These are phyloP conservation scores for Oconnorella tubifera DNA, from an alignment of 2,888 invertebrate genomes.

Conservation along the genomic window DNA sequence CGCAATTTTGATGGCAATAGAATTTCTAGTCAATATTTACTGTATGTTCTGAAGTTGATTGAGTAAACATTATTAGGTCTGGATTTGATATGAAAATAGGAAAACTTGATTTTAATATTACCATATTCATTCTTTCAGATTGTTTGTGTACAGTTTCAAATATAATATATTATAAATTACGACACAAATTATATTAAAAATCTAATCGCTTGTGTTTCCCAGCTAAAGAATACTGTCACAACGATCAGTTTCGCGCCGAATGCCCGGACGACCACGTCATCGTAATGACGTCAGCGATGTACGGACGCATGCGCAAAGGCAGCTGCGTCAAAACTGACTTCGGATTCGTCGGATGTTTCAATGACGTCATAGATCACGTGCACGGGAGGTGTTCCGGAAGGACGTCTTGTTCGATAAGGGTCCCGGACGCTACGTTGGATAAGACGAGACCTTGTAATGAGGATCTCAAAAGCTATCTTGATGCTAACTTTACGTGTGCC, in stretches of 20 bases:
- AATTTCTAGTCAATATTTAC: no score
- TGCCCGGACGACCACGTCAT: constrained; percentile 26
- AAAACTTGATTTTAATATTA: no score
- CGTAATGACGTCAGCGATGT: constrained; percentile 27
- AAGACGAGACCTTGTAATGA: constrained; percentile 30
- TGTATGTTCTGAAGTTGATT: no score
- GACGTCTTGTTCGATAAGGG: constrained; percentile 22
- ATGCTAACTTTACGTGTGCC: constrained; percentile 24
- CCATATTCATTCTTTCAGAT: no score
- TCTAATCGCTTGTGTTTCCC: no score
- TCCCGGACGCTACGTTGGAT: constrained; percentile 28
- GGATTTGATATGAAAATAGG: no score
- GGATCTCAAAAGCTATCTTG: constrained; percentile 29
- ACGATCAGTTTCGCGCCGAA: constrained; percentile 28
- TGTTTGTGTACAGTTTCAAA: no score
- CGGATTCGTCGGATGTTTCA: constrained; percentile 30
- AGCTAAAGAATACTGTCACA: constrained; percentile 28
- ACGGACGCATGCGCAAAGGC: constrained; percentile 30
- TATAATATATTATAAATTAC: no score
- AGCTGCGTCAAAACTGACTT: constrained; percentile 30
- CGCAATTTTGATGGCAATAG: no score
- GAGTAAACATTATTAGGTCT: no score
- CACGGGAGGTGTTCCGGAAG: constrained; percentile 29
- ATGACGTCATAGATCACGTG: constrained; percentile 22
- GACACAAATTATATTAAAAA: no score